phyloP scores from a whole-genome alignment of 1,140 invertebrate species.

The Ruditapes philippinarum region DNA sequence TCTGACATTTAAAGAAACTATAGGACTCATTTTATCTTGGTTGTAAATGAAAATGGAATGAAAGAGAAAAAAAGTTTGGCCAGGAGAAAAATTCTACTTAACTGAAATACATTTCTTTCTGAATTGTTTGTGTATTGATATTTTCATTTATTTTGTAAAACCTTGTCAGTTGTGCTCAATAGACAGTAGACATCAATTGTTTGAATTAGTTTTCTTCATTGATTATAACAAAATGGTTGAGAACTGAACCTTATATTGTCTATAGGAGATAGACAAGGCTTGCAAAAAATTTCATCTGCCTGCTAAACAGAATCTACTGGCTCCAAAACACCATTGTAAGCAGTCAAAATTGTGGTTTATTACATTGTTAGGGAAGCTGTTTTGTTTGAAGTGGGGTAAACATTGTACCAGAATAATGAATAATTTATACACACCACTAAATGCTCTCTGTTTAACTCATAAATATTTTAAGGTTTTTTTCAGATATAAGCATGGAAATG shows the following conservation, averaged over 20 bases:
- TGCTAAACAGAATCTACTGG: neutral
- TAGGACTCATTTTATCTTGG: too few relatives aligned
- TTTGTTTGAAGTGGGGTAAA: constrained; percentile 32
- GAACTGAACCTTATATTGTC: neutral
- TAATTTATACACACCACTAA: neutral
- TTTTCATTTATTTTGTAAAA: too few relatives aligned
- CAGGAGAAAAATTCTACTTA: neutral
- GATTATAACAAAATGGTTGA: neutral
- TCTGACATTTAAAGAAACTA: too few relatives aligned
- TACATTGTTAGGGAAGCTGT: constrained; percentile 43
- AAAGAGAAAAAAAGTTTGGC: too few relatives aligned
- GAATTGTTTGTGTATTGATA: neutral
- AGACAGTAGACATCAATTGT: constrained; percentile 22
- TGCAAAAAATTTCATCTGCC: neutral
- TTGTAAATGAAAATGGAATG: too few relatives aligned
- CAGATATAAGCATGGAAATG: neutral
- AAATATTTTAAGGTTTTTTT: neutral
- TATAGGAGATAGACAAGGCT: neutral
- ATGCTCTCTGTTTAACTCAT: neutral
- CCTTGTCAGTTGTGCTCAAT: neutral
- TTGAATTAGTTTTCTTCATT: constrained; percentile 26
- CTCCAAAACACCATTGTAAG: neutral
- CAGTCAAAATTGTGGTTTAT: constrained; percentile 25
- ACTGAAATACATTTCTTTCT: neutral
- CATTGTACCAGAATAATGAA: neutral